Conservation (phyloP, 2,888 invertebrate species). For the Pegoplata infirma region DNA sequence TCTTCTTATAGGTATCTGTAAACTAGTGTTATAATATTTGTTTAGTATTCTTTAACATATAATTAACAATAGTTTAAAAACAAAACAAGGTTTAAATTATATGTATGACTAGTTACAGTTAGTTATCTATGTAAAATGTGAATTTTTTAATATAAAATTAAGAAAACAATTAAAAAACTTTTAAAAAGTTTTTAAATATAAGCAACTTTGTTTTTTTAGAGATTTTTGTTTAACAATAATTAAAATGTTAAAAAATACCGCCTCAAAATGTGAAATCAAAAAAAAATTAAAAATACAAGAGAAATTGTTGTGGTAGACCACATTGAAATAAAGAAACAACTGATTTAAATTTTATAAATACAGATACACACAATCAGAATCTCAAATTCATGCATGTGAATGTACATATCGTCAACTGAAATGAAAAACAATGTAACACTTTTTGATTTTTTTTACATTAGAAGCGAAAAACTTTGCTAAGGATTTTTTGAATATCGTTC, state of each 20-base stretch:
- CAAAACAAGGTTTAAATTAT: background rate
- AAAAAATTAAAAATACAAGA: conserved; percentile 5
- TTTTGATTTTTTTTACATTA: no score
- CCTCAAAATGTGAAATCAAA: conserved; percentile 25
- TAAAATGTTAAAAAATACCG: conserved; percentile 55
- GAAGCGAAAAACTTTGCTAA: no score
- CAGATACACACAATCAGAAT: no score
- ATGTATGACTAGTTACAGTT: background rate
- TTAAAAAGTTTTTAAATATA: no score
- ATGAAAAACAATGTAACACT: no score
- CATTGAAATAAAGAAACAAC: background rate
- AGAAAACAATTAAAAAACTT: background rate
- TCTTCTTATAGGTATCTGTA: no score
- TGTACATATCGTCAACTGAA: no score
- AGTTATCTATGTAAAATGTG: background rate
- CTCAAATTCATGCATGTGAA: no score
- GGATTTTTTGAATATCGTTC: no score
- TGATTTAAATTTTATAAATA: background rate
- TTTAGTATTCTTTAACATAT: background rate
- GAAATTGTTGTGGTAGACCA: background rate
- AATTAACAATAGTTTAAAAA: background rate
- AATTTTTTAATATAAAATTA: no score
- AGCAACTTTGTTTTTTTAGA: conserved; percentile 11
- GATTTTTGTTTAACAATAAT: conserved; percentile 51
- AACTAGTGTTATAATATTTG: no score